Percentiles rank a stretch among this genome's conserved stretches.
These are phyloP conservation scores for Scalopus aquaticus DNA, from an alignment of 2,113 vertebrate species.

Conservation along the genomic window DNA sequence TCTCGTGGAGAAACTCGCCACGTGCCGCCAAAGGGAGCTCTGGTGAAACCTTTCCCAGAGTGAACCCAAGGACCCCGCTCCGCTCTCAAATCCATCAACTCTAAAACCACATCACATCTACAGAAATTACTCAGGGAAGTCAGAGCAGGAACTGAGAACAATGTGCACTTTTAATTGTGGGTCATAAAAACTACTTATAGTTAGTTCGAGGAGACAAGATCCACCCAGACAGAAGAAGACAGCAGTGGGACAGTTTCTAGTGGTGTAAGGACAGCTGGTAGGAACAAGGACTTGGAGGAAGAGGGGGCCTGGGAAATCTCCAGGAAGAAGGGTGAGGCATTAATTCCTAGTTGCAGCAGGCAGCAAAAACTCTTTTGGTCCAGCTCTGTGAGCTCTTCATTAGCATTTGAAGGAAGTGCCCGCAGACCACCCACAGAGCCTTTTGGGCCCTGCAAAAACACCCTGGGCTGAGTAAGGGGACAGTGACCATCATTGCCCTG, in stretches of 20 bases:
- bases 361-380: neutral
- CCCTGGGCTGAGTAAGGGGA: neutral
- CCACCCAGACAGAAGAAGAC: neutral
- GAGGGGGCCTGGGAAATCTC: neutral
- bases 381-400: constrained; percentile 45
- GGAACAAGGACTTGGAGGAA: too few relatives aligned
- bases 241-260: neutral
- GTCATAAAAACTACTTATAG: neutral
- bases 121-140: neutral
- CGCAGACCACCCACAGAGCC: neutral
- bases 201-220: neutral
- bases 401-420: constrained; percentile 64
- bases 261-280: neutral
- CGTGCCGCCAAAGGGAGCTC: too few relatives aligned
- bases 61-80: too few relatives aligned
- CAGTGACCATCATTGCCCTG: neutral
- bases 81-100: too few relatives aligned
- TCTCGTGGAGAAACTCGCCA: too few relatives aligned
- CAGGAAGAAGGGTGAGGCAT: neutral
- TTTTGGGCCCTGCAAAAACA: neutral
- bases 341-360: neutral
- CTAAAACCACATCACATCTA: too few relatives aligned
- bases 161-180: accelerated
- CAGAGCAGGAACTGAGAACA: neutral
- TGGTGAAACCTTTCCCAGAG: too few relatives aligned